Evolutionary conservation across 1,140 invertebrate genomes (phyloP).

Genomic region (Watersipora subatra): DNA sequence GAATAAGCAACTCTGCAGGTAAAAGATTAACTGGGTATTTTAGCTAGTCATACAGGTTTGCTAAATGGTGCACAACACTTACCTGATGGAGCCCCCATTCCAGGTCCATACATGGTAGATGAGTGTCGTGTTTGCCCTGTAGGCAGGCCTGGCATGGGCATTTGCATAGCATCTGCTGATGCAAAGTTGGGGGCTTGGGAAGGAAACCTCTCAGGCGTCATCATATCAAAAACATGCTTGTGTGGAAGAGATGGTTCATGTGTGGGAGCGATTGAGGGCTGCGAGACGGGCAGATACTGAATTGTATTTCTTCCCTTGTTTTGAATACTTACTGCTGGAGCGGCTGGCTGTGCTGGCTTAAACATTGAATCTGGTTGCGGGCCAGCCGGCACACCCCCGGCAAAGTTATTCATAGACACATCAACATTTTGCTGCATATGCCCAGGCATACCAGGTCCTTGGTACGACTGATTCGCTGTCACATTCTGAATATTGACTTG

Average conservation of each 20-base stretch:
- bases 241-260: neutral
- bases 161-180: neutral
- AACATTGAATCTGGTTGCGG: neutral
- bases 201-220: neutral
- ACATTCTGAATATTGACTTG: constrained; percentile 45
- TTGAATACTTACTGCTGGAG: neutral
- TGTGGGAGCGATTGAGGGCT: neutral
- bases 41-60: too few species aligned
- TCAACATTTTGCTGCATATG: neutral
- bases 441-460: neutral
- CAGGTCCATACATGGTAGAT: too few species aligned
- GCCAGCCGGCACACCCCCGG: neutral
- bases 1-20: too few species aligned
- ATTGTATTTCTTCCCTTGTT: neutral
- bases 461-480: constrained; percentile 4
- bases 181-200: neutral
- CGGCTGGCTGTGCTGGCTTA: neutral
- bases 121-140: neutral
- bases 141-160: neutral
- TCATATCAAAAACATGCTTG: neutral
- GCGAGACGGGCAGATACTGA: neutral
- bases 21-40: too few species aligned
- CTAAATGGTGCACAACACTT: too few species aligned
- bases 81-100: too few species aligned
- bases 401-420: neutral